Conservation (phyloP, 1,140 invertebrate genomes). For the Heterodera carotae region DNA sequence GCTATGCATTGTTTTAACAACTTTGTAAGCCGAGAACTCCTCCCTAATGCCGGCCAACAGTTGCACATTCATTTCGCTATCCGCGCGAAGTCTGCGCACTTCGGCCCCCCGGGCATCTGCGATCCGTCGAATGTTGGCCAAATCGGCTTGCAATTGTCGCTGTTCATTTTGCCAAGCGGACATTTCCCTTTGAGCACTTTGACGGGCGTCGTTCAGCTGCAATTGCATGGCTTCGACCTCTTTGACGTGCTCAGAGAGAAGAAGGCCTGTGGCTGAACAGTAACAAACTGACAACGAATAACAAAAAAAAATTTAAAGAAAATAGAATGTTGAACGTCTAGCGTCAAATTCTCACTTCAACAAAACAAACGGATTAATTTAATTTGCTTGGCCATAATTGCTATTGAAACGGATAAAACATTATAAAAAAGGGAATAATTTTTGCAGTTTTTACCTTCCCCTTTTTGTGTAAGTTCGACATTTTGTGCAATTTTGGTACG, state of each 20-base stretch:
- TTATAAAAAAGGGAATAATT: background rate
- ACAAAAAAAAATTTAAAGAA: no score
- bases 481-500: conserved; percentile 4
- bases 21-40: conserved; percentile 29
- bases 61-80: conserved; percentile 8
- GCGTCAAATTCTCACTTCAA: no score
- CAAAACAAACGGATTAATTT: no score
- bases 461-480: conserved; percentile 7
- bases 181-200: conserved; percentile 16
- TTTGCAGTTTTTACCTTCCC: background rate
- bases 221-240: conserved; percentile 4
- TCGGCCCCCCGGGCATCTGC: conserved; percentile 11
- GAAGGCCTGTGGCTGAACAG: background rate
- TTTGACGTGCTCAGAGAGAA: conserved; percentile 21
- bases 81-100: conserved; percentile 9
- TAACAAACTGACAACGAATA: no score
- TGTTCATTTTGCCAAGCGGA: conserved; percentile 1
- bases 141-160: conserved; percentile 7
- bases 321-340: no score
- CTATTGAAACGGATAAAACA: no score
- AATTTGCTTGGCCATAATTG: no score
- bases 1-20: background rate
- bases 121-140: background rate
- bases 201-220: conserved; percentile 19
- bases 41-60: background rate